Conservation (phyloP, 2,797 vertebrate species). For the Melopsittacus undulatus region DNA sequence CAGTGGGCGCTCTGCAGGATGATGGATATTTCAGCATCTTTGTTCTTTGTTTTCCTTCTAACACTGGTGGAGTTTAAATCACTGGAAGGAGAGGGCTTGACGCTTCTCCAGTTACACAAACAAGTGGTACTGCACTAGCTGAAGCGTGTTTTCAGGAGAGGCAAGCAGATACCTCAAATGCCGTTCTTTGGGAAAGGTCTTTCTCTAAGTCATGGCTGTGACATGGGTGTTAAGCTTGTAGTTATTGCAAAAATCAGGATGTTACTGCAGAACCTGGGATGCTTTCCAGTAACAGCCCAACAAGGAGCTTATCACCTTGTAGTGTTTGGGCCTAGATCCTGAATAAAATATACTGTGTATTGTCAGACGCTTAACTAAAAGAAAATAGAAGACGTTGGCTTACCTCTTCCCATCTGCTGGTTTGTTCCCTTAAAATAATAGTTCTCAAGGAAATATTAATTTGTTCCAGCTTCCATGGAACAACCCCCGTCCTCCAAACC, state of each 20-base stretch:
- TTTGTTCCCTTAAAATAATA: constrained; percentile 43
- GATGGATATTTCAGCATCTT: constrained; percentile 79
- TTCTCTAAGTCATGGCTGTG: not conserved
- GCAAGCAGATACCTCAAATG: not conserved
- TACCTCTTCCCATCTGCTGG: constrained; percentile 24
- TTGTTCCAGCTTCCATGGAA: constrained; percentile 61
- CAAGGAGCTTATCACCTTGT: not conserved
- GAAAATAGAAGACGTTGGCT: constrained; percentile 57
- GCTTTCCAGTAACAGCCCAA: not conserved
- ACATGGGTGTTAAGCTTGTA: not conserved
- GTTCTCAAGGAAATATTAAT: constrained; percentile 40
- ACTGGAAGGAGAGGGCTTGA: constrained; percentile 51
- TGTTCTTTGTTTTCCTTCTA: constrained; percentile 74
- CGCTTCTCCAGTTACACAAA: constrained; percentile 72
- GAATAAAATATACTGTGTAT: not conserved
- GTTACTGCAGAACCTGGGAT: not conserved
- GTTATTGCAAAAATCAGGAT: not conserved
- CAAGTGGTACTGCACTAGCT: not conserved
- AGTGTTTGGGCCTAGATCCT: not conserved
- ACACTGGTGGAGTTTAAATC: constrained; percentile 76
- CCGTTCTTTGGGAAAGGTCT: not conserved
- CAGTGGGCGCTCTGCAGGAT: constrained; percentile 38
- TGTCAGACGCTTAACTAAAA: not conserved
- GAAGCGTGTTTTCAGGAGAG: not conserved
- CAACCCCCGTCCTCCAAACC: not conserved